Base-by-base conservation (phyloP, 2,797 vertebrate genomes). In the Falco naumanni region DNA sequence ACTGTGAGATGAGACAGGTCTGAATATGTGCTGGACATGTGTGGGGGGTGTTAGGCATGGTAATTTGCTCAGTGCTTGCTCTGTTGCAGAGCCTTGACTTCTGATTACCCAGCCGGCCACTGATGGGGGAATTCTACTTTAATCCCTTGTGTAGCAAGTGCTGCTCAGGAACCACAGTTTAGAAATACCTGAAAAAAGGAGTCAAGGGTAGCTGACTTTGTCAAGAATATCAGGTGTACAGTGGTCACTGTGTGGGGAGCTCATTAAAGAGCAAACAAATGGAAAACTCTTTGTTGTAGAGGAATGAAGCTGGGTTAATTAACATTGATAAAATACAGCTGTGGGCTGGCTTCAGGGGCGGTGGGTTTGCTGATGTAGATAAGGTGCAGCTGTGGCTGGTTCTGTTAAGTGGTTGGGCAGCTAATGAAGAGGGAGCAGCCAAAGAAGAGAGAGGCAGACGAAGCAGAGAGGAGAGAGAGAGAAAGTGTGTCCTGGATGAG, bases 241-340 rank as follows among this genome's bases (percentile, higher is more conserved):
- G 61, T 51, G 85, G 56, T 82, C 65, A 54, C 51, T 71, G 29
- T 29, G 18, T 18, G 76, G 63, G 20, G 33, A 77, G 34, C 43
- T 83, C 82, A 75, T 89, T 96, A 94, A 91, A 93, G 37, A 91
- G 75, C 74, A 89, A 80, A 60, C 48, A 70, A 68, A 76, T 5
- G 8, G 80, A 93, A 95, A 63, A 84, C 34, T 37, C 54, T 33
- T 41, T 64, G 33, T 6, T 41, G 39, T 39, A 39, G 39, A 39
- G 39, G 39, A 39, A 39, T 39, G 39, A 13, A 39, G 39, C 39
- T 39, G 39, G 39, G 39, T 39, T 39, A 39, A 39, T 39, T 39
- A 39, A 6, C 39, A 39, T 39, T 39, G 39, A 39, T 39, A 39
- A 39, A 5, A 39, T 39, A 39, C 39, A 13, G 39, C 39, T 39